A percentile compares a stretch with the other conserved stretches of the same genome.
Conservation (phyloP, 1,140 invertebrate genomes). For the Onthophagus taurus region DNA sequence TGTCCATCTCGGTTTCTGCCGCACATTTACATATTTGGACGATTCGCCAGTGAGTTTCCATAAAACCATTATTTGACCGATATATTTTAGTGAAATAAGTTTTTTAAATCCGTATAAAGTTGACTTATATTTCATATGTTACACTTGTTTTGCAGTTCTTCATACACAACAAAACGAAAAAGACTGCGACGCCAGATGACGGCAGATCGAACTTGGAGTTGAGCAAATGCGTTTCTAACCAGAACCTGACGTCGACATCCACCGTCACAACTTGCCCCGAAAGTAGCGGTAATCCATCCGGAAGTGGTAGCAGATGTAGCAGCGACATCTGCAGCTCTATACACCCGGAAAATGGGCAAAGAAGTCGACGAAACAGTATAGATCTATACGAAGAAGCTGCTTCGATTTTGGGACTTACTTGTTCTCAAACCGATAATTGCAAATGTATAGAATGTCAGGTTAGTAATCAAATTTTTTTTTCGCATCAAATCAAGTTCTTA, state of each 20-base stretch:
- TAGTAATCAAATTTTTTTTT: slow-evolving; percentile 11
- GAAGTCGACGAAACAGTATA: slow-evolving; percentile 27
- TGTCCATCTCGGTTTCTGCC: too few relatives aligned
- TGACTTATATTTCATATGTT: too few relatives aligned
- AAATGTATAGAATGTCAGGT: slow-evolving; percentile 52
- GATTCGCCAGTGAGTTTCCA: too few relatives aligned
- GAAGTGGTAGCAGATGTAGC: slow-evolving; percentile 6
- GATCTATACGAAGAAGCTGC: slow-evolving; percentile 50
- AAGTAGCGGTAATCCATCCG: too few relatives aligned
- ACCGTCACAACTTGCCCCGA: too few relatives aligned
- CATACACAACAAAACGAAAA: slow-evolving; percentile 22
- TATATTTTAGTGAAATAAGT: too few relatives aligned
- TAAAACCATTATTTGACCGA: too few relatives aligned
- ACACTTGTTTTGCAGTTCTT: slow-evolving; percentile 27
- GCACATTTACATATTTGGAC: too few relatives aligned
- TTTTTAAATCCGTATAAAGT: too few relatives aligned
- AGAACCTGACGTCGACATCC: too few relatives aligned
- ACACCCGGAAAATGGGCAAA: slow-evolving; percentile 3
- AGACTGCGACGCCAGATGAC: slow-evolving; percentile 11
- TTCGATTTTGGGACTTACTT: slow-evolving; percentile 46
- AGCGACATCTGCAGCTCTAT: slow-evolving; percentile 8
- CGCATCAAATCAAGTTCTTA: neutral
- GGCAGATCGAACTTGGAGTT: neutral
- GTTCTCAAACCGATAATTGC: slow-evolving; percentile 47
- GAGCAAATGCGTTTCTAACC: too few relatives aligned